These are phyloP conservation scores for Dendrocincla fuliginosa DNA, from an alignment of 2,797 vertebrate genomes.

Conservation along the genomic window DNA sequence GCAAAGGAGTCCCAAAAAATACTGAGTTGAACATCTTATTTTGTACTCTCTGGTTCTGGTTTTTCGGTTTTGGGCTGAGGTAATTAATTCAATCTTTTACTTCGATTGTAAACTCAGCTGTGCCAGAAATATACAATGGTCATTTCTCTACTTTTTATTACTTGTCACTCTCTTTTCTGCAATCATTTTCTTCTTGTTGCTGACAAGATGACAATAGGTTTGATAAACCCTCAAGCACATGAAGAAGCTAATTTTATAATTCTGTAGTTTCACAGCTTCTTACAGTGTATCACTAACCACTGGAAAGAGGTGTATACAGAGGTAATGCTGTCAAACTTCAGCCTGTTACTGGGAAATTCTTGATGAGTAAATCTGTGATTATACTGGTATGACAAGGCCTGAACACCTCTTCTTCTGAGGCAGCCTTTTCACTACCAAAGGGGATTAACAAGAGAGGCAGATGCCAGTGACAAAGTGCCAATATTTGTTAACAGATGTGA, in stretches of 20 bases:
- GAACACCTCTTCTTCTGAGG: neutral
- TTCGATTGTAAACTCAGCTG: neutral
- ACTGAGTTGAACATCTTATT: neutral
- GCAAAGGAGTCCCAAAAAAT: neutral
- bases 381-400: neutral
- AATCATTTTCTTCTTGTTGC: neutral
- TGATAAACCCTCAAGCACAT: neutral
- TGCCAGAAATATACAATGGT: neutral
- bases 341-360: neutral
- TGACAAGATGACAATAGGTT: constrained; percentile 6
- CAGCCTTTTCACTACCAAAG: constrained; percentile 42
- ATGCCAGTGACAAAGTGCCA: constrained; percentile 56
- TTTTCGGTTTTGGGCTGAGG: neutral
- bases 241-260: neutral
- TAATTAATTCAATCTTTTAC: neutral
- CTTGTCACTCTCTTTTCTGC: neutral
- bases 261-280: constrained; percentile 33
- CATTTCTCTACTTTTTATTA: neutral
- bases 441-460: constrained; percentile 62
- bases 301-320: neutral
- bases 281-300: neutral
- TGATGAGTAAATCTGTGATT: constrained; percentile 7
- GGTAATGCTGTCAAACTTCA: neutral
- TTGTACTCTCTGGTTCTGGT: neutral
- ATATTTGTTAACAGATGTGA: constrained; percentile 62